Evolutionary conservation across 2,113 vertebrate species (phyloP).

Genomic region (Phocoena phocoena): DNA sequence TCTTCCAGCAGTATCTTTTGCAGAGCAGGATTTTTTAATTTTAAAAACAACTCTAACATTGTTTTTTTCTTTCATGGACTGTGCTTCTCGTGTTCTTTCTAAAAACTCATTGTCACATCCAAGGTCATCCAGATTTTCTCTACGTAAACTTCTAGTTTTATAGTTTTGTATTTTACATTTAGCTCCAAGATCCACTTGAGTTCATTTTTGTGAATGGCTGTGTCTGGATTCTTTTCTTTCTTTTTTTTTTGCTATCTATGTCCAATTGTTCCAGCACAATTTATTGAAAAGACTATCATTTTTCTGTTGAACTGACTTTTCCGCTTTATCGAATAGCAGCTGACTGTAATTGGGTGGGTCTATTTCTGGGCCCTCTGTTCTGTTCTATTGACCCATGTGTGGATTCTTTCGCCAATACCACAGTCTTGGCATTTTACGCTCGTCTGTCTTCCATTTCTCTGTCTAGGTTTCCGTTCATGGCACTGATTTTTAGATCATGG

Average conservation of each 20-base stretch:
- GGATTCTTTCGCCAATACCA: accelerated
- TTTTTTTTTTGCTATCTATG: background rate
- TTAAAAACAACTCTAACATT: accelerated
- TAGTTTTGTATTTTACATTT: accelerated
- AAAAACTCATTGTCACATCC: background rate
- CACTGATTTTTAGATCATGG: background rate
- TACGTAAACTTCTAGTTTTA: background rate
- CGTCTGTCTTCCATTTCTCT: background rate
- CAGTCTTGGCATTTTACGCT: background rate
- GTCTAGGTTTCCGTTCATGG: accelerated
- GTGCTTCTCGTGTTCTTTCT: too few species aligned
- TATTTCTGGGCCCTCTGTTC: too few species aligned
- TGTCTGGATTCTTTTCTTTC: background rate
- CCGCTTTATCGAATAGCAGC: too few species aligned
- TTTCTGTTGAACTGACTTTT: accelerated
- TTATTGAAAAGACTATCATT: background rate
- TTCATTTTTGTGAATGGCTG: background rate
- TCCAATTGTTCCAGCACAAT: background rate
- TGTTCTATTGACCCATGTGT: accelerated
- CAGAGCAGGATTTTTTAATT: background rate
- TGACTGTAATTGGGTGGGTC: accelerated
- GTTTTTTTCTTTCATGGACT: background rate
- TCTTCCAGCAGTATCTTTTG: background rate
- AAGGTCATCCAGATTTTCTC: background rate
- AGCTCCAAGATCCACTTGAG: background rate